These are phyloP conservation scores for Etheostoma cragini DNA, from an alignment of 2,113 vertebrate genomes.

Conservation along the genomic window DNA sequence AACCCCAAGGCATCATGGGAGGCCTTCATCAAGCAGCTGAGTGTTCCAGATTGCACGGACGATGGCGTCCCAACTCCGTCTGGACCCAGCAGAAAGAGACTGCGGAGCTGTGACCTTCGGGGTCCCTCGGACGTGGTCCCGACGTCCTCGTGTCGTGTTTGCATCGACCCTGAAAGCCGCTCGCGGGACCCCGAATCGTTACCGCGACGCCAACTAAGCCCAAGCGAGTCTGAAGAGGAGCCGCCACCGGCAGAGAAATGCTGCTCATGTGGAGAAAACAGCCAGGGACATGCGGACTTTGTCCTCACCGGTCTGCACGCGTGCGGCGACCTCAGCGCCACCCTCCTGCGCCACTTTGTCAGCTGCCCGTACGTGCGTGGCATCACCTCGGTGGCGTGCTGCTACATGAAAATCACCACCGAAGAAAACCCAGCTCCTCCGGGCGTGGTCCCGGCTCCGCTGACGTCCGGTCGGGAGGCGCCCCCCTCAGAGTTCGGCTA, in stretches of 20 bases:
- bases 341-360: slow-evolving; percentile 90
- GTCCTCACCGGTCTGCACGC: slow-evolving; percentile 92
- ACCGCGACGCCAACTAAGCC: background rate
- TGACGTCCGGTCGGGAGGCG: rapidly evolving
- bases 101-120: slow-evolving; percentile 32
- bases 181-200: background rate
- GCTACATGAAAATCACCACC: slow-evolving; percentile 94
- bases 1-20: slow-evolving; percentile 85
- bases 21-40: slow-evolving; percentile 84
- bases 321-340: slow-evolving; percentile 92
- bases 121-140: background rate
- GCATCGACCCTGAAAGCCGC: background rate
- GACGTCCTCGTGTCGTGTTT: background rate
- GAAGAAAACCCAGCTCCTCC: slow-evolving; percentile 68
- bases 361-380: slow-evolving; percentile 84
- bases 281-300: slow-evolving; percentile 58
- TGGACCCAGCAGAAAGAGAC: slow-evolving; percentile 69
- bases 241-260: background rate
- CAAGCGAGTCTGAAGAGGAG: background rate
- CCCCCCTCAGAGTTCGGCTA: slow-evolving; percentile 78
- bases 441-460: slow-evolving; percentile 28
- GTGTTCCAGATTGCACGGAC: background rate
- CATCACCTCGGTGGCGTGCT: slow-evolving; percentile 91
- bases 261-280: background rate
- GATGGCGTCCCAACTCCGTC: slow-evolving; percentile 29